These are phyloP conservation scores for Drosophila buzzatii DNA, from an alignment of 2,888 invertebrate genomes.

Conservation along the genomic window DNA sequence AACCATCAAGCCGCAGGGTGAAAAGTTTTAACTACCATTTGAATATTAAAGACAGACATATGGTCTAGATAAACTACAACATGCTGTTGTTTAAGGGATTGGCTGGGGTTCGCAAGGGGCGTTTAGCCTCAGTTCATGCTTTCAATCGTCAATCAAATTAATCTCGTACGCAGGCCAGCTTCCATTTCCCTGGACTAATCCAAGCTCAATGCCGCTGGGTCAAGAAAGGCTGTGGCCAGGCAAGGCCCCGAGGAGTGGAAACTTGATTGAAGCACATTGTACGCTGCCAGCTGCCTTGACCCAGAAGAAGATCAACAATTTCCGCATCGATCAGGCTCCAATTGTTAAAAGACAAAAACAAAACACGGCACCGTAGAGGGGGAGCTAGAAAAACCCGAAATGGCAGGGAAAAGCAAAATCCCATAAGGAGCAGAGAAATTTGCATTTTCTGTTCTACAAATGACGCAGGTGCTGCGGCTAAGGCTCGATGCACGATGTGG, in stretches of 20 bases:
- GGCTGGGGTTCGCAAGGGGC: neutral
- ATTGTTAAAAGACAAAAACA: constrained; percentile 14
- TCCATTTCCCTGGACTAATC: neutral
- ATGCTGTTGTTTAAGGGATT: neutral
- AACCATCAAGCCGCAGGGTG: constrained; percentile 83
- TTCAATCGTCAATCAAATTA: neutral
- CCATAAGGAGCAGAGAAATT: constrained; percentile 13
- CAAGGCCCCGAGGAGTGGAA: neutral
- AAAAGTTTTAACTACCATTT: constrained; percentile 70
- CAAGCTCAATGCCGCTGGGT: neutral
- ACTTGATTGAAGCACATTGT: constrained; percentile 16
- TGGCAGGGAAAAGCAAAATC: neutral
- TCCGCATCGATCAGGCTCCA: constrained; percentile 25
- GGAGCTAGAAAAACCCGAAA: neutral
- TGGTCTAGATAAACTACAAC: neutral
- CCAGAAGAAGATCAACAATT: constrained; percentile 25
- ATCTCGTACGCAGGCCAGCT: neutral
- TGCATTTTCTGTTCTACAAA: constrained; percentile 25
- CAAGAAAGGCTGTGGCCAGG: neutral
- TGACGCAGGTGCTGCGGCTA: constrained; percentile 9
- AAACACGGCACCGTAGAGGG: neutral
- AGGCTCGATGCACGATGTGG: neutral
- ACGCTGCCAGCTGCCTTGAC: neutral
- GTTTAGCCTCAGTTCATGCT: neutral
- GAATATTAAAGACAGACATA: neutral